A percentile compares a stretch with the other conserved stretches of the same genome.
Conservation (phyloP, 2,113 vertebrate genomes). For the Phoenicopterus ruber region DNA sequence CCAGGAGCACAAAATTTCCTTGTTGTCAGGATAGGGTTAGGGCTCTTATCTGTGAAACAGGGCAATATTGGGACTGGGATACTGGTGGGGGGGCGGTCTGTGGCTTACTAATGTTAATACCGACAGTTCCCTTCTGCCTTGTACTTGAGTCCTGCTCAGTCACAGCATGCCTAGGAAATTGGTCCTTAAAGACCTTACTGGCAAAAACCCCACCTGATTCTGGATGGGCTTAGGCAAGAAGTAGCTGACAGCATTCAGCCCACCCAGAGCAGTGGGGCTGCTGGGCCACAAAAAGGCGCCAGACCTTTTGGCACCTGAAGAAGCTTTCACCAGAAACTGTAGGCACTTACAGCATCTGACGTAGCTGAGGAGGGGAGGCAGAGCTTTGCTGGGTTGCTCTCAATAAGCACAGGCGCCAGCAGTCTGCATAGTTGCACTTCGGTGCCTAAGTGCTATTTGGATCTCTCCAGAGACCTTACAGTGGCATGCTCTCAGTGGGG, state of each 20-base stretch:
- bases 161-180: neutral
- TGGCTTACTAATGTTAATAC: neutral
- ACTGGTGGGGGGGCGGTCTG: neutral
- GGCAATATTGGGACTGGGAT: neutral
- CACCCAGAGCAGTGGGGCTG: neutral
- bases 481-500: neutral
- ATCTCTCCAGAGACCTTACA: constrained; percentile 33
- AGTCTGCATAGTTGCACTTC: constrained; percentile 30
- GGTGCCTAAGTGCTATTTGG: constrained; percentile 60
- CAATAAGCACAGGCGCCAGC: constrained; percentile 30
- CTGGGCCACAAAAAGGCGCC: neutral
- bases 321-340: neutral
- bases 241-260: neutral
- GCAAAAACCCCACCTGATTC: neutral
- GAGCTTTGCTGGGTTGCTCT: constrained; percentile 15
- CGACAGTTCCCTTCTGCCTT: neutral
- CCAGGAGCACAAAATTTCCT: neutral
- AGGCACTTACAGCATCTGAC: constrained; percentile 12
- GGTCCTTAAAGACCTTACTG: neutral
- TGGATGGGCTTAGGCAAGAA: neutral
- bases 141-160: neutral
- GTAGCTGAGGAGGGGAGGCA: neutral
- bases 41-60: neutral
- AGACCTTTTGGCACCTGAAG: neutral
- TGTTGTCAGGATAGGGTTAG: neutral